These are phyloP conservation scores for Kryphioiulus occultus DNA, from an alignment of 2,888 invertebrate species.

Conservation along the genomic window DNA sequence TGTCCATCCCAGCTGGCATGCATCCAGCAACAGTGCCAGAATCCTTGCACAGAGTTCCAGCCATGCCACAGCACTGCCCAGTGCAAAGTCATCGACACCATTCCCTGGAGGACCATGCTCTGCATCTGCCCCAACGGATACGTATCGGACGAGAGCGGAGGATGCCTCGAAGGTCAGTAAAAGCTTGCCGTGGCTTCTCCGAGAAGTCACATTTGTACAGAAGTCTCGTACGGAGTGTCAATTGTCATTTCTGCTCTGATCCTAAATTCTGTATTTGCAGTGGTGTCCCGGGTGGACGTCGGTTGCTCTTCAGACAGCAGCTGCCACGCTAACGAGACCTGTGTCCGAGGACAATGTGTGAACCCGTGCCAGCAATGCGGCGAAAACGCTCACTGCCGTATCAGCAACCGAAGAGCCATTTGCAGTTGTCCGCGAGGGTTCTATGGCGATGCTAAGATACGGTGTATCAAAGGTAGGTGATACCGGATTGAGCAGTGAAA, in stretches of 20 bases:
- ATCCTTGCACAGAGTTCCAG: slow-evolving; percentile 74
- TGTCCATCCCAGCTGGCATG: slow-evolving; percentile 77
- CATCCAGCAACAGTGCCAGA: slow-evolving; percentile 78
- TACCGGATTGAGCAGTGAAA: no score
- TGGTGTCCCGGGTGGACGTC: slow-evolving; percentile 63
- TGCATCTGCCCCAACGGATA: slow-evolving; percentile 85
- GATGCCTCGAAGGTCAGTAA: slow-evolving; percentile 52
- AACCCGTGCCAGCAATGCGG: slow-evolving; percentile 85
- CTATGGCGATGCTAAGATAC: slow-evolving; percentile 56
- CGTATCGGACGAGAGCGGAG: slow-evolving; percentile 79
- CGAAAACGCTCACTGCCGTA: slow-evolving; percentile 80
- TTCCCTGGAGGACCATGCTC: slow-evolving; percentile 86
- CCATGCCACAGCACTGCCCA: slow-evolving; percentile 67
- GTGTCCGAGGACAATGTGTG: slow-evolving; percentile 78
- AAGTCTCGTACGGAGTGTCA: no score
- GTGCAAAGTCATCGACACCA: slow-evolving; percentile 83
- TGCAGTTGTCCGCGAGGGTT: slow-evolving; percentile 72
- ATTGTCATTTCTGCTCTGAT: neutral
- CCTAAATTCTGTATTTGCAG: neutral
- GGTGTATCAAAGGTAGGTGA: slow-evolving; percentile 57
- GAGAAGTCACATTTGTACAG: no score
- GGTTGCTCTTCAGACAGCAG: slow-evolving; percentile 85
- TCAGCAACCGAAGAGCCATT: slow-evolving; percentile 80
- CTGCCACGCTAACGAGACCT: slow-evolving; percentile 82
- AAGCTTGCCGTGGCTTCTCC: no score